A percentile compares a stretch with the other conserved stretches of the same genome.
Conservation (phyloP, 1,140 invertebrate genomes). For the Agrilus planipennis region DNA sequence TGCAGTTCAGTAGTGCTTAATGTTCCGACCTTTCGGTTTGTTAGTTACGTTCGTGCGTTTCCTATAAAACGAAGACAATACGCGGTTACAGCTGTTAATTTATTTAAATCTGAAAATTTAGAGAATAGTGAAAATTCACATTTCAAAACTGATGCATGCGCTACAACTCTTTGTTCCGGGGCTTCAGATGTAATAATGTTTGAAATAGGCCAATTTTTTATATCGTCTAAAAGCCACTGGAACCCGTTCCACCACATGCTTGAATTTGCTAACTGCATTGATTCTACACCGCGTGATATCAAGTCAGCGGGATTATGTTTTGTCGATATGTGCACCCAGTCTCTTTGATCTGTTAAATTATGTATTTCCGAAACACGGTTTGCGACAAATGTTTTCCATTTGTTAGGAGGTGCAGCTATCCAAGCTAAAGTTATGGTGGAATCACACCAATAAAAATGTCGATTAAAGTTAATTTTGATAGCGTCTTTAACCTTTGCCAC, state of each 20-base stretch:
- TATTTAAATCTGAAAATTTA: no score
- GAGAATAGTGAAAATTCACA: no score
- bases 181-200: no score
- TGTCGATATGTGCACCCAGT: constrained; percentile 25
- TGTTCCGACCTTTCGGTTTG: no score
- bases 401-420: constrained; percentile 12
- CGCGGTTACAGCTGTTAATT: no score
- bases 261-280: constrained; percentile 11
- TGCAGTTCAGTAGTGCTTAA: background rate
- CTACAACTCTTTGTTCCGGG: no score
- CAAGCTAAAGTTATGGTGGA: constrained; percentile 9
- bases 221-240: no score
- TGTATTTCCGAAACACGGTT: constrained; percentile 12
- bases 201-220: no score
- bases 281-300: constrained; percentile 26
- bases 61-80: no score
- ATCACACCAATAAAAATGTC: constrained; percentile 2
- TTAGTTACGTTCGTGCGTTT: no score
- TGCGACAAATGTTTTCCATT: constrained; percentile 12
- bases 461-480: background rate
- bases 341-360: constrained; percentile 2
- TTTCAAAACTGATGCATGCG: no score
- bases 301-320: constrained; percentile 31
- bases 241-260: constrained; percentile 24
- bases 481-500: constrained; percentile 2